Conservation (phyloP, 1,140 invertebrate genomes). For the Trissolcus basalis region DNA sequence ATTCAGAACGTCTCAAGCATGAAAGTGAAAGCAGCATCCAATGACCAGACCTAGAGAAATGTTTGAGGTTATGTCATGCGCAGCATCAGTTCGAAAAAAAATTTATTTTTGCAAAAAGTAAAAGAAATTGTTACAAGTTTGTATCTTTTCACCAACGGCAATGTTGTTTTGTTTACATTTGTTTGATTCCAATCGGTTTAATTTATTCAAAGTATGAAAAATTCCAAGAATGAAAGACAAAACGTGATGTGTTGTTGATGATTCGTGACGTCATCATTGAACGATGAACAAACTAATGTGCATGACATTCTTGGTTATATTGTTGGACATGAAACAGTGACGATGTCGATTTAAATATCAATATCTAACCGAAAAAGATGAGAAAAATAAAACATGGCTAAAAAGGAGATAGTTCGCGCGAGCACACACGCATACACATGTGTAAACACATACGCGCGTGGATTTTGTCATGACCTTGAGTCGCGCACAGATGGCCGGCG, state of each 20-base stretch:
- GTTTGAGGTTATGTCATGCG: constrained; percentile 9
- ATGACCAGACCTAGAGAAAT: too few species aligned
- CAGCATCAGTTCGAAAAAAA: too few species aligned
- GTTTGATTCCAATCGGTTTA: background rate
- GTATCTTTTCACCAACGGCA: too few species aligned
- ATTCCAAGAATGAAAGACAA: background rate
- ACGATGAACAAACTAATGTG: constrained; percentile 19
- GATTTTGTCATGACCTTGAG: constrained; percentile 42
- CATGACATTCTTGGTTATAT: constrained; percentile 25
- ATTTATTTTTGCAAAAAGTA: too few species aligned
- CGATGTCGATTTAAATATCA: constrained; percentile 30
- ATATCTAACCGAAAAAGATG: too few species aligned
- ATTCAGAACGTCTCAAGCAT: background rate
- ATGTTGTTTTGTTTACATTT: too few species aligned
- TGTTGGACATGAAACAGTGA: constrained; percentile 11
- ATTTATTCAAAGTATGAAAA: background rate
- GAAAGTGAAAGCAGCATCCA: constrained; percentile 14
- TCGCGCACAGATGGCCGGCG: constrained; percentile 38
- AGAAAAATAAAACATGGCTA: background rate
- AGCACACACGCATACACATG: constrained; percentile 24
- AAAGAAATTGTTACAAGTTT: too few species aligned
- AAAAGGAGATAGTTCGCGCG: too few species aligned
- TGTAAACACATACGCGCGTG: constrained; percentile 16
- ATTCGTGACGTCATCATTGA: constrained; percentile 23
- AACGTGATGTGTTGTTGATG: background rate